Conservation (phyloP, 2,888 invertebrate species). For the Lasioglossum calceatum region DNA sequence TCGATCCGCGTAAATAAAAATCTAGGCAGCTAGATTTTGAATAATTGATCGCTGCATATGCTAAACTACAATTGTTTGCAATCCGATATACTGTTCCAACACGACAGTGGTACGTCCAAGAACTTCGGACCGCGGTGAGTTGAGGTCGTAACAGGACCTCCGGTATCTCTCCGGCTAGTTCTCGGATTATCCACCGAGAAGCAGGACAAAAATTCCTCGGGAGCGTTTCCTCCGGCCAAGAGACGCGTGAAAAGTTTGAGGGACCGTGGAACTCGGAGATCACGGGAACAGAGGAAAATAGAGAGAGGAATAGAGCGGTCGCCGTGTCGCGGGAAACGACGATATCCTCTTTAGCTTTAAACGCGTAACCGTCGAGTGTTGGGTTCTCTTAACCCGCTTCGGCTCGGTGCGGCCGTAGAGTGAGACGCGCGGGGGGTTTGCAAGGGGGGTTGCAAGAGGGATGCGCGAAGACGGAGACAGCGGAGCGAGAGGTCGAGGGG, state of each 20-base stretch:
- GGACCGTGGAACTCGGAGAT: neutral
- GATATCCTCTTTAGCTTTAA: constrained; percentile 76
- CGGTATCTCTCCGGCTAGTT: neutral
- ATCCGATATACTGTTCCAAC: neutral
- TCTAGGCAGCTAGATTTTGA: neutral
- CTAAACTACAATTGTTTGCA: neutral
- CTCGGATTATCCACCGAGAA: neutral
- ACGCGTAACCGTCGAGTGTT: constrained; percentile 72
- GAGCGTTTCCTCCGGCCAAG: neutral
- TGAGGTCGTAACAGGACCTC: neutral
- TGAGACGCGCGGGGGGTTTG: constrained; percentile 15
- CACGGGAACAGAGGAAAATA: neutral
- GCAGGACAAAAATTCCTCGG: neutral
- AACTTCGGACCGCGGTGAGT: neutral
- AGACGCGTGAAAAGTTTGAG: neutral
- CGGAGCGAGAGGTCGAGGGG: neutral
- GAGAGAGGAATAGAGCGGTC: neutral
- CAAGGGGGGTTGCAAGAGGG: constrained; percentile 23
- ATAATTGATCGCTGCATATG: neutral
- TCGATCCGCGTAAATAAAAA: neutral
- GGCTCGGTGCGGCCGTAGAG: constrained; percentile 39
- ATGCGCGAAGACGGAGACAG: constrained; percentile 40
- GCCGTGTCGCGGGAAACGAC: constrained; percentile 40
- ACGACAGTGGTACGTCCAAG: too few species aligned
- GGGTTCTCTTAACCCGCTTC: constrained; percentile 79